Conservation (phyloP, 2,888 invertebrate genomes). For the Trissonchulus latispiculum region DNA sequence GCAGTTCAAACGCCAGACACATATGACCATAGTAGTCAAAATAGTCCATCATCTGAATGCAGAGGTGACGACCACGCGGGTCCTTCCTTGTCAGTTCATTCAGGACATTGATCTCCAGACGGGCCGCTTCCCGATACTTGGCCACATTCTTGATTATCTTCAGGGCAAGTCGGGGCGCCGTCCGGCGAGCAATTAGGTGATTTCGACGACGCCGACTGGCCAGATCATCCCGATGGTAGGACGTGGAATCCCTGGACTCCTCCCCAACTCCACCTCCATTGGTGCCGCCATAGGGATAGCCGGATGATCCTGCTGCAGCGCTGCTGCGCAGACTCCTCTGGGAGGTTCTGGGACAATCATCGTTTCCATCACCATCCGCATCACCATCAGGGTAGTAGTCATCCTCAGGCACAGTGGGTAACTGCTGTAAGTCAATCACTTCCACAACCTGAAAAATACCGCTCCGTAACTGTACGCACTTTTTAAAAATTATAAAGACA, state of each 20-base stretch:
- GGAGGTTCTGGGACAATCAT: too few relatives aligned
- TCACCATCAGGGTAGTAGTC: too few relatives aligned
- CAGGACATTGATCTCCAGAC: slow-evolving; percentile 26
- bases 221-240: background rate
- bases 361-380: too few relatives aligned
- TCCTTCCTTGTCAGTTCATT: slow-evolving; percentile 17
- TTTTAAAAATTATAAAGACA: too few relatives aligned
- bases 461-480: too few relatives aligned
- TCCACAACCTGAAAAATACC: background rate
- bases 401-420: too few relatives aligned
- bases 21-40: slow-evolving; percentile 49
- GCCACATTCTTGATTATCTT: slow-evolving; percentile 27
- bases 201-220: background rate
- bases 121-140: slow-evolving; percentile 25
- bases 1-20: slow-evolving; percentile 43
- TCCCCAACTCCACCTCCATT: background rate
- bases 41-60: slow-evolving; percentile 43
- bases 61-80: slow-evolving; percentile 40
- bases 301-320: too few relatives aligned
- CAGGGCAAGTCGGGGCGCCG: slow-evolving; percentile 17
- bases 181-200: background rate
- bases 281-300: too few relatives aligned
- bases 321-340: too few relatives aligned
- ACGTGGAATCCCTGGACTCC: background rate
- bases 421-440: background rate